phyloP scores from a whole-genome alignment of 2,797 vertebrate species.

The Oryzias sinensis region DNA sequence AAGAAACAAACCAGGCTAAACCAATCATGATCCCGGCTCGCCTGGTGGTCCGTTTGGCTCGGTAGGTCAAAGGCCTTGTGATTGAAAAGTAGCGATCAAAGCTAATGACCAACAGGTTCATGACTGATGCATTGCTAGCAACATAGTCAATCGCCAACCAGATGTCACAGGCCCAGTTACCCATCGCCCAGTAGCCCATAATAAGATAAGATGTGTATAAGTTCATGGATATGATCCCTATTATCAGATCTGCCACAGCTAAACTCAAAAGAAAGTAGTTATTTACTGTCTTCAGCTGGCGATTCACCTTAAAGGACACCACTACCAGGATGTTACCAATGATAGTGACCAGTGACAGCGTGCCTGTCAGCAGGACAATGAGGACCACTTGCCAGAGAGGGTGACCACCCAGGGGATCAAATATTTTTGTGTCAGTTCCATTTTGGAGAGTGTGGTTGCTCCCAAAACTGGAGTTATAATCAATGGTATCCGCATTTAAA shows the following conservation, averaged over 20 bases:
- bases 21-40: slow-evolving; percentile 94
- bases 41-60: slow-evolving; percentile 95
- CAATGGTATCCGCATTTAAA: slow-evolving; percentile 30
- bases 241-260: slow-evolving; percentile 95
- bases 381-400: slow-evolving; percentile 92
- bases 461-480: slow-evolving; percentile 63
- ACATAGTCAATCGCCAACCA: slow-evolving; percentile 97
- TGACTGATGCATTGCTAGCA: slow-evolving; percentile 96
- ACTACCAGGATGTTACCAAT: slow-evolving; percentile 96
- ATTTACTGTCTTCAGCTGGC: slow-evolving; percentile 96
- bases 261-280: slow-evolving; percentile 97
- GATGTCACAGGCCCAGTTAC: slow-evolving; percentile 92
- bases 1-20: slow-evolving; percentile 91
- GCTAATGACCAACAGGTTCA: slow-evolving; percentile 97
- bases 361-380: slow-evolving; percentile 88
- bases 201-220: slow-evolving; percentile 94
- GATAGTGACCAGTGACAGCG: slow-evolving; percentile 89
- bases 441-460: slow-evolving; percentile 56
- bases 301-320: slow-evolving; percentile 96
- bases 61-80: slow-evolving; percentile 93
- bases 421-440: slow-evolving; percentile 35
- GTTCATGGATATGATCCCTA: slow-evolving; percentile 97
- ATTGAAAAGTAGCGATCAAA: slow-evolving; percentile 98
- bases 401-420: slow-evolving; percentile 85
- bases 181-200: slow-evolving; percentile 94